Base-by-base conservation (phyloP, 2,888 invertebrate genomes). In the Hirudinaria manillensis region DNA sequence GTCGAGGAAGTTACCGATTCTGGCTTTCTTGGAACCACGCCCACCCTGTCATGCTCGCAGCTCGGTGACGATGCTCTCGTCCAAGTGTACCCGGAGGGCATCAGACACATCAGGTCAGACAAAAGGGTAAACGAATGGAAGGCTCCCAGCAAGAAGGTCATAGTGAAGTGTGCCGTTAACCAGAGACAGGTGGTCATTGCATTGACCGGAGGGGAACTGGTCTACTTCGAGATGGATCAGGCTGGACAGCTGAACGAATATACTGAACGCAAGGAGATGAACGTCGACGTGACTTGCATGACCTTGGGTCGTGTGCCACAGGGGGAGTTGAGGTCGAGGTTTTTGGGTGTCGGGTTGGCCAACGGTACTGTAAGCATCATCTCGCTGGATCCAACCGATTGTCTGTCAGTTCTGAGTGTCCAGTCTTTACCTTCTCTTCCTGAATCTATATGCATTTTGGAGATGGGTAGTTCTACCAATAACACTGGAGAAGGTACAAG, bases 1-100 rank as follows among this genome's bases (percentile, higher is more conserved):
- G 99, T 99, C n/a, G 99, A 99, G 87, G 99, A 99, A 91, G 99
- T 99, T 34, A 96, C 98, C 0, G 99, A 99, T 86, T 98, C 98
- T 78, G 99, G 99, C 67, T 99, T 99, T 86, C 88, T 99, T 82
- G 98, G 98, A 77, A 99, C 98, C 0, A 98, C 98, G 0, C 97
- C 98, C 0, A 99, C 99, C 0, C 88, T 99, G n/a, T 93, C 94
- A 78, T 99, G 99, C 87, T 94, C 96, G 16, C 93, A 97, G 53
- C 89, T 99, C 38, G 98, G 98, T 75, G 97, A 94, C 83, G 98
- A 99, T 87, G 96, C 98, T 0, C 87, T 99, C 34, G 95, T 99
- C 0, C 99, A 99, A 89, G 90, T 98, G 21, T 99, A 99, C 86
- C 97, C 98, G 0, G 97, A 97, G 84, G 99, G 99, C 74, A 98